Percentiles rank a stretch among this genome's conserved stretches.
Evolutionary conservation across 2,113 vertebrate species (phyloP).

Genomic region (Sprattus sprattus): DNA sequence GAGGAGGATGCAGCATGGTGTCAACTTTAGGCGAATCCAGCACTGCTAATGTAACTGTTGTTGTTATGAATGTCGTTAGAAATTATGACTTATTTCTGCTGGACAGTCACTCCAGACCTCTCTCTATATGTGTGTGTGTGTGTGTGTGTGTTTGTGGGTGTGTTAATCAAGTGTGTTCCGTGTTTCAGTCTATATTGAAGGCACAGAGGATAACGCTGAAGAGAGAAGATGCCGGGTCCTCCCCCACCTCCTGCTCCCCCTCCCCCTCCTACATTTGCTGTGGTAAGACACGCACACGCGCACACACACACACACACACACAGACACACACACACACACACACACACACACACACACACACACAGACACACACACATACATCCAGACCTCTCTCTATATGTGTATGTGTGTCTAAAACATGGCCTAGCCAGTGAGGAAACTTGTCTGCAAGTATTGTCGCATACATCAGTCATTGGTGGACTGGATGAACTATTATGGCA

Average conservation of each 20-base stretch:
- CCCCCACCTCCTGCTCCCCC: slow-evolving; percentile 80
- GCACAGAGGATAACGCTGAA: slow-evolving; percentile 53
- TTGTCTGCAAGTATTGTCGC: too few species aligned
- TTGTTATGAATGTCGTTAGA: neutral
- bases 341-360: neutral
- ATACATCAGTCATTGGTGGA: too few species aligned
- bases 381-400: too few species aligned
- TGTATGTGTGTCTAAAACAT: too few species aligned
- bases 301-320: neutral
- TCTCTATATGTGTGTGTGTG: neutral
- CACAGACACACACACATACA: neutral
- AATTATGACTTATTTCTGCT: too few species aligned
- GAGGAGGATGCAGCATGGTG: too few species aligned
- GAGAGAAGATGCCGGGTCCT: slow-evolving; percentile 86
- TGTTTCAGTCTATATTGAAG: slow-evolving; percentile 43
- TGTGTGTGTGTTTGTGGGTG: neutral
- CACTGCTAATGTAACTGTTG: too few species aligned
- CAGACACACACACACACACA: neutral
- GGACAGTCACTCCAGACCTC: too few species aligned
- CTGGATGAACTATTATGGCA: too few species aligned
- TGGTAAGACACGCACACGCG: slow-evolving; percentile 70
- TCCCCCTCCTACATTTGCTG: slow-evolving; percentile 72
- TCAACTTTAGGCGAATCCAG: neutral
- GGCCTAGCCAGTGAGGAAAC: too few species aligned
- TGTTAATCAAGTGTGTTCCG: neutral